These are phyloP conservation scores for Lucilia cuprina DNA, from an alignment of 1,140 invertebrate species.

Conservation along the genomic window DNA sequence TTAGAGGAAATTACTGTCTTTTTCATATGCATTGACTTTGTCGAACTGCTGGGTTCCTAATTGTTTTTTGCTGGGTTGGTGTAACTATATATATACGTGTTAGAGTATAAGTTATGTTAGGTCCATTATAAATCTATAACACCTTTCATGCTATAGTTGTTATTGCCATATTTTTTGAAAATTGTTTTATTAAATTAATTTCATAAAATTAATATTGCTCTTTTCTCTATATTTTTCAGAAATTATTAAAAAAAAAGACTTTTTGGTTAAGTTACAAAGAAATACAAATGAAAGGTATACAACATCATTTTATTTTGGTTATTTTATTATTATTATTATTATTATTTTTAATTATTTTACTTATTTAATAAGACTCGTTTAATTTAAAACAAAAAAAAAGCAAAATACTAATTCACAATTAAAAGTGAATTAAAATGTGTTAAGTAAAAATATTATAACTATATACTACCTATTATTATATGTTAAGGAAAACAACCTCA, in stretches of 20 bases:
- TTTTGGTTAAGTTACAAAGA: background rate
- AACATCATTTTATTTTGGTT: background rate
- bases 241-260: background rate
- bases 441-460: constrained; percentile 24
- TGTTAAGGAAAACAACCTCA: constrained; percentile 26
- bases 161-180: too few species aligned
- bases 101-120: too few species aligned
- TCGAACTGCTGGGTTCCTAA: too few species aligned
- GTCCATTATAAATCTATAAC: too few species aligned
- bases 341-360: background rate
- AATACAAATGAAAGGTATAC: background rate
- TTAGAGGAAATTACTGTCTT: too few species aligned
- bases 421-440: constrained; percentile 26
- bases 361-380: constrained; percentile 24
- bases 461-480: constrained; percentile 5
- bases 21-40: too few species aligned
- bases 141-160: too few species aligned
- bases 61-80: too few species aligned
- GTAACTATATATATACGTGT: too few species aligned
- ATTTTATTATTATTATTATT: background rate
- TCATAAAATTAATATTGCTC: background rate
- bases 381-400: background rate
- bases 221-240: background rate
- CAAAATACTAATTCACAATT: constrained; percentile 1
- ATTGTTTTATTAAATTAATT: background rate